phyloP scores from a whole-genome alignment of 2,888 invertebrate species.

The Drosophila hamatofila region DNA sequence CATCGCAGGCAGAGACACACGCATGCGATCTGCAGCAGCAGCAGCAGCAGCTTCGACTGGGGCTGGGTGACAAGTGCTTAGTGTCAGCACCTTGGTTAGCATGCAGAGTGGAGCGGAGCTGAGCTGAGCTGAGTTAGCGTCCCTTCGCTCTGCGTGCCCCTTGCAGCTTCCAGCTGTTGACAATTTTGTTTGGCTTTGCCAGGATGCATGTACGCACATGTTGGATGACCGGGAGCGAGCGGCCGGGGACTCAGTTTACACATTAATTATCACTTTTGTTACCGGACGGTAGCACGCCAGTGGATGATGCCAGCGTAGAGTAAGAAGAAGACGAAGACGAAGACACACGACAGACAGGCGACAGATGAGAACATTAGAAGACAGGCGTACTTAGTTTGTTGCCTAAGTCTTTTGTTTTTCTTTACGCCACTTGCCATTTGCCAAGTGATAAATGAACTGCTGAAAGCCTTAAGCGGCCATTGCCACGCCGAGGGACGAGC shows the following conservation, averaged over 20 bases:
- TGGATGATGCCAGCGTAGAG: neutral
- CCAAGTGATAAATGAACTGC: slow-evolving; percentile 82
- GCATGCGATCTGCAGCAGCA: slow-evolving; percentile 27
- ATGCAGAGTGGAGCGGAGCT: slow-evolving; percentile 61
- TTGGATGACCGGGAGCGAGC: slow-evolving; percentile 24
- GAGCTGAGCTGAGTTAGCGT: neutral
- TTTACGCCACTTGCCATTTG: slow-evolving; percentile 45
- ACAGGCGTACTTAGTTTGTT: slow-evolving; percentile 64
- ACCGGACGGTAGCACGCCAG: slow-evolving; percentile 49
- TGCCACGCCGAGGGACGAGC: slow-evolving; percentile 31
- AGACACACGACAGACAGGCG: slow-evolving; percentile 46
- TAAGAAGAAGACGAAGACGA: slow-evolving; percentile 26
- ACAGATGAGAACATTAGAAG: slow-evolving; percentile 65
- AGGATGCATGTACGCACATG: slow-evolving; percentile 50
- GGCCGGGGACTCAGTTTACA: slow-evolving; percentile 78
- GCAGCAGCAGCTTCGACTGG: slow-evolving; percentile 24
- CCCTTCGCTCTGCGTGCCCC: neutral
- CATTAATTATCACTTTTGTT: slow-evolving; percentile 84
- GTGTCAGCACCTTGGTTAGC: slow-evolving; percentile 80
- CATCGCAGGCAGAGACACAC: slow-evolving; percentile 32
- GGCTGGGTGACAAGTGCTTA: slow-evolving; percentile 81
- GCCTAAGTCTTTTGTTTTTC: slow-evolving; percentile 70
- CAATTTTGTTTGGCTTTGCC: slow-evolving; percentile 66
- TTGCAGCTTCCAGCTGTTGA: slow-evolving; percentile 57
- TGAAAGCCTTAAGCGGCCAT: slow-evolving; percentile 67